Evolutionary conservation across 2,113 vertebrate species (phyloP).

Genomic region (Mormoops blainvillei): DNA sequence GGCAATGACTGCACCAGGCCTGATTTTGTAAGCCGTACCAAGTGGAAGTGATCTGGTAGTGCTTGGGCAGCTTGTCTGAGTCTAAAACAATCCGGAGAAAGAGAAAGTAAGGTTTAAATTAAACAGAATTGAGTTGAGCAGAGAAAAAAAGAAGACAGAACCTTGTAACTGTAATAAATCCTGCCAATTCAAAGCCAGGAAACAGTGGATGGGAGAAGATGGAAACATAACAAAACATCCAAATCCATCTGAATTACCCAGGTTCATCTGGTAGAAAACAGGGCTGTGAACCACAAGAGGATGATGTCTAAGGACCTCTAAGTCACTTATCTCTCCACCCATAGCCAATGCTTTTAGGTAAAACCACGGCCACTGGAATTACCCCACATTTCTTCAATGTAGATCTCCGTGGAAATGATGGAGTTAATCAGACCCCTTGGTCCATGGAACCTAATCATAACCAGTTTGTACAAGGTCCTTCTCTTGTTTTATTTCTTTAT

Average conservation of each 20-base stretch:
- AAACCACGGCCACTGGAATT: background rate
- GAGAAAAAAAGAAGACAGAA: background rate
- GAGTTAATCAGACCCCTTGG: background rate
- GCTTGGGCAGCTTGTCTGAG: background rate
- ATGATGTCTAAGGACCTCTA: background rate
- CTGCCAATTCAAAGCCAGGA: background rate
- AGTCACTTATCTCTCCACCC: background rate
- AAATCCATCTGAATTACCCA: background rate
- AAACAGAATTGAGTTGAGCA: slow-evolving; percentile 15
- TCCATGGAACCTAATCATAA: background rate
- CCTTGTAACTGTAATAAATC: background rate
- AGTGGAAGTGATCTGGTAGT: background rate
- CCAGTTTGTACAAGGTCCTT: background rate
- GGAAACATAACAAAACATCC: background rate
- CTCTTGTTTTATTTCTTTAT: background rate
- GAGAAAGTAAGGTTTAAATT: background rate
- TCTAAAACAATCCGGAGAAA: background rate
- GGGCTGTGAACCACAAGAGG: background rate
- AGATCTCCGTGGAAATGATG: background rate
- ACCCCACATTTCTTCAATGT: background rate
- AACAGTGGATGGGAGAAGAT: background rate
- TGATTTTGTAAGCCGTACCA: background rate
- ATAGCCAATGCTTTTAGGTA: background rate
- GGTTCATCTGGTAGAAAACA: background rate
- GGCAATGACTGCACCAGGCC: background rate